Percentiles rank a stretch among this genome's conserved stretches.
Evolutionary conservation across 2,113 vertebrate species (phyloP).

Genomic region (Cryptotis parvus): DNA sequence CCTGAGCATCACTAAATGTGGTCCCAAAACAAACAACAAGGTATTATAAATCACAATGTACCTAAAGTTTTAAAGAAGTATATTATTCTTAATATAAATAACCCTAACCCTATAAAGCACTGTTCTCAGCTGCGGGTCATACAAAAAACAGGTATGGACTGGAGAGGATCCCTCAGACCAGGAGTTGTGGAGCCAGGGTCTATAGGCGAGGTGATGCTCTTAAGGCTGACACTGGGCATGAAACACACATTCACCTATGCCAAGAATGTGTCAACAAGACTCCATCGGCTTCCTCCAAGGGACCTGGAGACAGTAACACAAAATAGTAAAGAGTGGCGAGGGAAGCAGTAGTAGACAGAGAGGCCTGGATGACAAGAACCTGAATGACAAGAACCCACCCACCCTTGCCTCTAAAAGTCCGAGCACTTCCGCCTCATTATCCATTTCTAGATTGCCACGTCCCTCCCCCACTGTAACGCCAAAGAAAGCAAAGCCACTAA

Average conservation of each 20-base stretch:
- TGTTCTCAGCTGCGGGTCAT: not conserved
- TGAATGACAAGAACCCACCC: not conserved
- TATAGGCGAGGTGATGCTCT: not conserved
- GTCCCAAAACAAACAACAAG: too few relatives aligned
- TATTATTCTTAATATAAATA: too few relatives aligned
- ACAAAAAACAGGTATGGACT: not conserved
- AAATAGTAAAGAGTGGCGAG: not conserved
- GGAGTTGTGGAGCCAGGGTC: not conserved
- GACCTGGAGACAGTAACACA: not conserved
- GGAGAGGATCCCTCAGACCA: rapidly evolving
- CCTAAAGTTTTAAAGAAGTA: too few relatives aligned
- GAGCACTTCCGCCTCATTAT: not conserved
- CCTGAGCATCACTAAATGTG: too few relatives aligned
- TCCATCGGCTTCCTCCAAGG: not conserved
- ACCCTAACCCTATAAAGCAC: not conserved
- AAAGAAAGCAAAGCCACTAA: not conserved
- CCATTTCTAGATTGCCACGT: not conserved
- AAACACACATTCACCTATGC: not conserved
- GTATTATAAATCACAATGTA: too few relatives aligned
- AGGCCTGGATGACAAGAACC: too few relatives aligned
- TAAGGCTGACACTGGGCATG: not conserved
- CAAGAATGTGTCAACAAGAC: not conserved
- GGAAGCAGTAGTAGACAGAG: not conserved
- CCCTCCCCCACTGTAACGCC: not conserved
- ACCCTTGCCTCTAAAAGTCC: not conserved